Conservation (phyloP, 2,797 vertebrate genomes). For the Scolopax bukidnonensis region DNA sequence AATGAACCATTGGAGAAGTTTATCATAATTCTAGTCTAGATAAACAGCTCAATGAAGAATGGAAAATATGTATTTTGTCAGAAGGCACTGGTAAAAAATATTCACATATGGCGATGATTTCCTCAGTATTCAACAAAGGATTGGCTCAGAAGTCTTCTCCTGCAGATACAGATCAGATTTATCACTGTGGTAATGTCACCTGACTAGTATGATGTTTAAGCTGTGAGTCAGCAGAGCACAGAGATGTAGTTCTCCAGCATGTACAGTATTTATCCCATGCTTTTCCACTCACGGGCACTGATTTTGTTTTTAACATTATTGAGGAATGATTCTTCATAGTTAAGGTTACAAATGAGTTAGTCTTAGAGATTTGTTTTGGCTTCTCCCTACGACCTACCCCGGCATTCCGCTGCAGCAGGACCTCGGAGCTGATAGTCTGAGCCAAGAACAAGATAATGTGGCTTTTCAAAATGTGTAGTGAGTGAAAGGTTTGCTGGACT, state of each 20-base stretch:
- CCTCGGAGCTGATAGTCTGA: not conserved
- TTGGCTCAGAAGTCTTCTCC: constrained; percentile 45
- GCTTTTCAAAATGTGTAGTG: not conserved
- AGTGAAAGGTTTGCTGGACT: not conserved
- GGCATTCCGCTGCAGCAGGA: not conserved
- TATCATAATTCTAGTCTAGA: constrained; percentile 68
- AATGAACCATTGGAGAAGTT: constrained; percentile 49
- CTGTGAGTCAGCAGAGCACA: constrained; percentile 42
- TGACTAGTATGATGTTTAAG: constrained; percentile 26
- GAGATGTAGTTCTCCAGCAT: not conserved
- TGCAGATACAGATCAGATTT: constrained; percentile 62
- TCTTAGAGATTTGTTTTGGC: constrained; percentile 52
- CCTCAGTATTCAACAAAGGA: constrained; percentile 52
- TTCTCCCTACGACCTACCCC: not conserved
- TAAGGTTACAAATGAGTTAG: constrained; percentile 46
- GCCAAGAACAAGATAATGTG: not conserved
- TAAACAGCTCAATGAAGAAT: constrained; percentile 70
- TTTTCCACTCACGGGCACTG: not conserved
- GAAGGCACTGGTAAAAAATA: constrained; percentile 50
- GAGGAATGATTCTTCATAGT: constrained; percentile 31
- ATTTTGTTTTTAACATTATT: constrained; percentile 58
- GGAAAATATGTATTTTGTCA: constrained; percentile 65
- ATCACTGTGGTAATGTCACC: constrained; percentile 52
- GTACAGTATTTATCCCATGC: constrained; percentile 25
- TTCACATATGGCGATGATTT: constrained; percentile 74